Evolutionary conservation across 1,140 invertebrate genomes (phyloP), one percentile per base, ranked within the genome.

Genomic region (Melitaea cinxia): DNA sequence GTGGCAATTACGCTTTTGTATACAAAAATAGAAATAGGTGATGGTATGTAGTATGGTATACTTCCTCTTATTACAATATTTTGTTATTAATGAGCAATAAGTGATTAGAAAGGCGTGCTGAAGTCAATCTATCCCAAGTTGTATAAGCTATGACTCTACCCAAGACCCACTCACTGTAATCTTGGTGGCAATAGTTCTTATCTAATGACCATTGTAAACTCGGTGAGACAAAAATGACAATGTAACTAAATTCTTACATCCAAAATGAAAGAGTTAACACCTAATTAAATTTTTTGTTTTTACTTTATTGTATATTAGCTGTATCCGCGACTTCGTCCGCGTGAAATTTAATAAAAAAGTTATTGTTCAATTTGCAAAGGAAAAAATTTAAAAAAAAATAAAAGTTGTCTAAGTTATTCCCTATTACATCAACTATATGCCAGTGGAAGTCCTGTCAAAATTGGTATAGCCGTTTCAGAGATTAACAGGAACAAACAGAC

Each of bases 91-190:
- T 56, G 33, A 68, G 49, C 77, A 78, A 73, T 80, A 81, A 61
- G 83, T 89, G 85, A 89, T 89, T 89, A 84, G 75, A 87, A 77
- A 77, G 82, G 82, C 84, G 72, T 80, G 59, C 80, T 77, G 80
- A 82, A 80, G 70, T 75, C 47, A 72, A 64, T 75, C 45, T 58
- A 62, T 65, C 55, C 30, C 65, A 60, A 65, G 71, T 54, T 66
- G 56, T 28, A 56, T 53, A 55, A 71, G 78, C 73, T 62, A 55
- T 73, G 77, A 89, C 76, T 59, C 60, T 84, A 61, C 73, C 78
- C 66, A 80, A 77, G 78, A 63, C 75, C 83, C 80, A 50, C 84
- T 87, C 82, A 80, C 63, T 84, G 83, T 76, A 86, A 89, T 89
- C 86, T 89, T 89, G 82, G 75, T 89, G 80, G 57, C 71, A 53